Evolutionary conservation across 64 coral and sea anemone species (phyloP).

Genomic region (Pachyseris speciosa): DNA sequence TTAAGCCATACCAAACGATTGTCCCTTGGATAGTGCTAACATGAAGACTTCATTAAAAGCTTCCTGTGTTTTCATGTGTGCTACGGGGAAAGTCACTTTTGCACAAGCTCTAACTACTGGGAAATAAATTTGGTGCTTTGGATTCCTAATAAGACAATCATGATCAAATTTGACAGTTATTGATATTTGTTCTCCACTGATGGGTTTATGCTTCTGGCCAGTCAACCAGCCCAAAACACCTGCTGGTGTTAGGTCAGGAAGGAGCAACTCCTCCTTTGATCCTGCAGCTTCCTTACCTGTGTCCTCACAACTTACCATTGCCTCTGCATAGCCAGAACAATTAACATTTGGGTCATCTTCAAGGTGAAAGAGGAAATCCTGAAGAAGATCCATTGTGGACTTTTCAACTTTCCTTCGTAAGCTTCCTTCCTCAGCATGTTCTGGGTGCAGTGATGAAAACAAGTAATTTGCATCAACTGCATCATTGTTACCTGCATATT

Average conservation of each 20-base stretch:
- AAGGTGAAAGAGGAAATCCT: constrained; percentile 48
- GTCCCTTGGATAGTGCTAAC: constrained; percentile 51
- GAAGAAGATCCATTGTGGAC: constrained; percentile 11
- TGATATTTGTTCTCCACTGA: constrained; percentile 23
- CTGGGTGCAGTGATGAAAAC: constrained; percentile 39
- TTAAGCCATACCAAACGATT: constrained; percentile 69
- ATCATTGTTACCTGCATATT: background rate
- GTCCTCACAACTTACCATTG: constrained; percentile 27
- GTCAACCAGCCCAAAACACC: constrained; percentile 79
- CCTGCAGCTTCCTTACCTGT: background rate
- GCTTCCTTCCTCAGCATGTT: constrained; percentile 20
- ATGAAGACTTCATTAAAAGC: constrained; percentile 67
- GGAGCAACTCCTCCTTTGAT: constrained; percentile 13
- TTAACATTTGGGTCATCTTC: constrained; percentile 62
- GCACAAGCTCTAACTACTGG: constrained; percentile 70
- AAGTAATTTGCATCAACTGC: constrained; percentile 61
- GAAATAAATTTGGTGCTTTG: constrained; percentile 52
- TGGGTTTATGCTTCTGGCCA: constrained; percentile 70
- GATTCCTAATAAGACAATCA: constrained; percentile 50
- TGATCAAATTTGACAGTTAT: constrained; percentile 53
- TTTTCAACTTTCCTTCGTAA: constrained; percentile 1
- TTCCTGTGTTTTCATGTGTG: constrained; percentile 50
- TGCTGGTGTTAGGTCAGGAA: constrained; percentile 58
- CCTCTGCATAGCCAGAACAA: constrained; percentile 50
- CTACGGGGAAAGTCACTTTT: constrained; percentile 63